Evolutionary conservation across 1,140 invertebrate genomes (phyloP), one percentile per base, ranked within the genome.

Genomic region (Bombus sylvicola): DNA sequence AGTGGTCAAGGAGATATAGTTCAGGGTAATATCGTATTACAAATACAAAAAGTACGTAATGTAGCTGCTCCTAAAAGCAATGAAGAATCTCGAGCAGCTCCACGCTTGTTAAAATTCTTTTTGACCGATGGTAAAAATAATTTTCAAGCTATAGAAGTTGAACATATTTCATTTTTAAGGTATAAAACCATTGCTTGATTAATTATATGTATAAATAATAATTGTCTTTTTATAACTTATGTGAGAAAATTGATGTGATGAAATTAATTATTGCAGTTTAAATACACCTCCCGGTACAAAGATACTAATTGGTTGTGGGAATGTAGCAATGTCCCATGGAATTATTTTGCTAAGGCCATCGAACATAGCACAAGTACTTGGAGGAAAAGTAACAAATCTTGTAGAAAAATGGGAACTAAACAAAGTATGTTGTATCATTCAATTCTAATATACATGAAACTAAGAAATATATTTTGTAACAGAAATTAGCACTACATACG

Each of bases 331-430:
- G 85, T 95, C 96, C 84, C 97, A 97, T 94, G 97, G 97, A 90
- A 97, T 98, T 74, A 95, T 98, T 47, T 95, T 98, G 88, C 93
- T 99, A 18, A 96, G 95, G 80, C 96, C 97, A 28, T 95, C 92
- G 73, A 96, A 97, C 71, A 96, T 97, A 85, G 96, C 96, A n/a
- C 88, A 91, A 87, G 94, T 98, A 41, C 95, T 98, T 28, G 98
- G 98, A 47, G 98, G 98, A 71, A 96, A 96, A 89, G 98, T 99
- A 0, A 95, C 96, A n/a, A 96, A 96, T 88, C 95, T 99, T 90
- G 97, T 98, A 85, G 98, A 98, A 92, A 98, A 98, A 94, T 99
- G 98, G 98, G 97, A 98, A 93, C 93, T 99, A 39, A 97, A 98
- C 88, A 96, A 97, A 94, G 97, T 97, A 93, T 87, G 91, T 91